These are phyloP conservation scores for Cacoxenus indagator DNA, from an alignment of 2,888 invertebrate species.

Conservation along the genomic window DNA sequence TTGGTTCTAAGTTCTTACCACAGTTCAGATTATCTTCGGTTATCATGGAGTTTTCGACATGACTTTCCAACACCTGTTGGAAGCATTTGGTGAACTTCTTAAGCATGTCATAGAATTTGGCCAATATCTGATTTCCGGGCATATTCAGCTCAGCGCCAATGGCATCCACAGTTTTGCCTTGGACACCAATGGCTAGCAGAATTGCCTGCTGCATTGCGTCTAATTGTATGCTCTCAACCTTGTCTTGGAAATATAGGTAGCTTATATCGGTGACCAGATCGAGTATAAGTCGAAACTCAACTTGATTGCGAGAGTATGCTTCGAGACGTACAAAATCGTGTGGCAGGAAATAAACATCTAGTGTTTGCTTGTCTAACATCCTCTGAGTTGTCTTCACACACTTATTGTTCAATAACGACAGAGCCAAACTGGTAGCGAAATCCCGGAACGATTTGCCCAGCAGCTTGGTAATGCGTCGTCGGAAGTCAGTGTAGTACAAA, in stretches of 20 bases:
- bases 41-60: conserved; percentile 76
- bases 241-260: conserved; percentile 82
- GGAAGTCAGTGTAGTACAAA: conserved; percentile 89
- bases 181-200: conserved; percentile 90
- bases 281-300: conserved; percentile 91
- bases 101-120: conserved; percentile 87
- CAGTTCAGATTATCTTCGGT: conserved; percentile 72
- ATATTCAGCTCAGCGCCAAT: conserved; percentile 86
- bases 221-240: conserved; percentile 77
- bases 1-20: conserved; percentile 73
- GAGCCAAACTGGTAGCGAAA: conserved; percentile 82
- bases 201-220: conserved; percentile 90
- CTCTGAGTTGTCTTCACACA: conserved; percentile 54
- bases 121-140: conserved; percentile 87
- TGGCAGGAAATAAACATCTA: conserved; percentile 81
- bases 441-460: conserved; percentile 82
- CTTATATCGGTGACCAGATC: conserved; percentile 87
- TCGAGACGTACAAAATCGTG: conserved; percentile 92
- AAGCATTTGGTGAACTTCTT: conserved; percentile 75
- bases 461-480: conserved; percentile 82
- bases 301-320: conserved; percentile 90
- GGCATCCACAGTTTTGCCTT: conserved; percentile 92
- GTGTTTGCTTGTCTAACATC: conserved; percentile 75
- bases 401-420: conserved; percentile 77
- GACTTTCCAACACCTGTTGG: conserved; percentile 77